Conservation (phyloP, 2,888 invertebrate genomes). For the Spicauda simplicius region DNA sequence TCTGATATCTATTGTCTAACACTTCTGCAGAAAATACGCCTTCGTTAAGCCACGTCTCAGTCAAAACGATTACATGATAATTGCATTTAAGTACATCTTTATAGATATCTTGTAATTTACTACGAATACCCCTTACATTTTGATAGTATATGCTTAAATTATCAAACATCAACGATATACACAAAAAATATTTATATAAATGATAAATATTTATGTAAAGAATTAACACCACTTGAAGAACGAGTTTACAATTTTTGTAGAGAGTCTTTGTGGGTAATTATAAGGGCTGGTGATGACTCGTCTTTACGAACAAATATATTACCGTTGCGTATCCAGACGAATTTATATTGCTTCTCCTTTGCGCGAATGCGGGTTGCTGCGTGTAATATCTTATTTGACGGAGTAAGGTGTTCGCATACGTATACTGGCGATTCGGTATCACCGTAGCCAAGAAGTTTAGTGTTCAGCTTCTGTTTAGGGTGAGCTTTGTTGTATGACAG, state of each 20-base stretch:
- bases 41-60: constrained; percentile 26
- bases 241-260: too few relatives aligned
- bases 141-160: too few relatives aligned
- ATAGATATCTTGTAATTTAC: constrained; percentile 7
- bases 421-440: constrained; percentile 22
- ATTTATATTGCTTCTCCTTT: constrained; percentile 24
- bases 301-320: constrained; percentile 1
- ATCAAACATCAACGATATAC: neutral
- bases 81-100: neutral
- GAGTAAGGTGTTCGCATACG: constrained; percentile 27
- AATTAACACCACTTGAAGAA: too few relatives aligned
- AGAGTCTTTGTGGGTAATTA: constrained; percentile 8
- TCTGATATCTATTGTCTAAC: constrained; percentile 19
- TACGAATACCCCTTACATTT: constrained; percentile 26
- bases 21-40: constrained; percentile 17
- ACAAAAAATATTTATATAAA: too few relatives aligned
- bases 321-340: constrained; percentile 33
- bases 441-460: constrained; percentile 18
- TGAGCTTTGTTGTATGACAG: constrained; percentile 27
- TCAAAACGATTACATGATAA: constrained; percentile 10
- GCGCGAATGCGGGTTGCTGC: constrained; percentile 32
- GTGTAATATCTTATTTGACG: constrained; percentile 19
- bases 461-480: constrained; percentile 30
- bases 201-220: too few relatives aligned
- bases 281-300: constrained; percentile 10